Conservation (phyloP, 2,888 invertebrate genomes). For the Agrotis clavis region DNA sequence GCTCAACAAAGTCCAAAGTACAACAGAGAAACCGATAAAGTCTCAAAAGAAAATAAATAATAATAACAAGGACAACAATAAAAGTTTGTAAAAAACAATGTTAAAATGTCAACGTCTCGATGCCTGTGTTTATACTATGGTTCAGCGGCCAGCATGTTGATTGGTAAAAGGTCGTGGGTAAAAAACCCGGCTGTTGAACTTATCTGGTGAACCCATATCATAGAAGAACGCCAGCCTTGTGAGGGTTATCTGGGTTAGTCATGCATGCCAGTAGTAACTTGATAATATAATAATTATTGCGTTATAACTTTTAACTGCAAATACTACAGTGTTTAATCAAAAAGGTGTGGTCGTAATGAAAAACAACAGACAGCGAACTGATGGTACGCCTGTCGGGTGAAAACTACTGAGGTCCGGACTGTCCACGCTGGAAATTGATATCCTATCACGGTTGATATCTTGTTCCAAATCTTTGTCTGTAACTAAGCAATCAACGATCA, state of each 20-base stretch:
- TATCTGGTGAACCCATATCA: constrained; percentile 39
- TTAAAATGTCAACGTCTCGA: constrained; percentile 33
- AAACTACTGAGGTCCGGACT: too few species aligned
- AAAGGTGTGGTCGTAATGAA: not conserved
- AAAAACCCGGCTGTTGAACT: constrained; percentile 37
- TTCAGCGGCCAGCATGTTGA: constrained; percentile 31
- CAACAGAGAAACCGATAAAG: constrained; percentile 31
- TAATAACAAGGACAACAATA: constrained; percentile 10
- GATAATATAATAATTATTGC: not conserved
- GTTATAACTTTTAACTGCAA: not conserved
- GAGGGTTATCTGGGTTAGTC: constrained; percentile 32
- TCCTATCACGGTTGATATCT: too few species aligned
- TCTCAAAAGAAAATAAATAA: constrained; percentile 26
- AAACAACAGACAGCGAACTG: not conserved
- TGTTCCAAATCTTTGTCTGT: too few species aligned
- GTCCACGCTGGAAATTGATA: too few species aligned
- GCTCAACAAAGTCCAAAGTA: constrained; percentile 7
- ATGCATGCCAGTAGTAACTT: not conserved
- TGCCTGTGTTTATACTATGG: constrained; percentile 14
- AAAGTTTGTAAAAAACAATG: constrained; percentile 31
- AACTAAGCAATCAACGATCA: too few species aligned
- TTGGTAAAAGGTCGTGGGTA: constrained; percentile 38
- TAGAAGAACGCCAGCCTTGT: not conserved
- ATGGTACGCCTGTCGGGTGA: too few species aligned
- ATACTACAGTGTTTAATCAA: not conserved